Percentiles rank a stretch among this genome's conserved stretches.
These are phyloP conservation scores for Cyphomyrmex costatus DNA, from an alignment of 1,140 invertebrate genomes.

Conservation along the genomic window DNA sequence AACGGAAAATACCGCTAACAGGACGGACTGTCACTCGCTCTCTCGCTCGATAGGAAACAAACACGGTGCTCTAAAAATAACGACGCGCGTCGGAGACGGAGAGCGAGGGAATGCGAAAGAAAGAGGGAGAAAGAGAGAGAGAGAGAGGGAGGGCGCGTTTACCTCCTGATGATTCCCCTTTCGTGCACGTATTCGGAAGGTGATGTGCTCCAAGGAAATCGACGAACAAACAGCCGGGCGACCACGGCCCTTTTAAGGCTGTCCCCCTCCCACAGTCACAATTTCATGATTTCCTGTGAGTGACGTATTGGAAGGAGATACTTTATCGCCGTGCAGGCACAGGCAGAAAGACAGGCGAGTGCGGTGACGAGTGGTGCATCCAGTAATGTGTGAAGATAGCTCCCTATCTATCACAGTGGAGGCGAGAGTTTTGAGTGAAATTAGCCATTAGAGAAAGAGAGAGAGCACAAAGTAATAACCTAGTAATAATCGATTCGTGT, in stretches of 20 bases:
- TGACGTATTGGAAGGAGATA: not conserved
- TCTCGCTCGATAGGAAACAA: constrained; percentile 55
- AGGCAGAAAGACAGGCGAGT: not conserved
- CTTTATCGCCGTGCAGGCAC: not conserved
- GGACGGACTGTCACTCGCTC: constrained; percentile 30
- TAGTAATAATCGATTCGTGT: constrained; percentile 73
- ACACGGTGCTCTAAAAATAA: constrained; percentile 63
- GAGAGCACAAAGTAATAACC: constrained; percentile 33
- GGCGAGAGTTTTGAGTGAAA: constrained; percentile 72
- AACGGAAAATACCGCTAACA: constrained; percentile 42
- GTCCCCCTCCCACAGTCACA: not conserved
- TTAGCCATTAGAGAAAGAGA: constrained; percentile 64
- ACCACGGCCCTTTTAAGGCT: not conserved
- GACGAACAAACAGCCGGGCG: constrained; percentile 16
- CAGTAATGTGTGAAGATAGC: constrained; percentile 29
- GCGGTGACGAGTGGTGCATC: not conserved
- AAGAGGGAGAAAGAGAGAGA: constrained; percentile 8
- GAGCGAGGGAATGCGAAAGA: not conserved
- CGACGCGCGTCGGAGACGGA: not conserved
- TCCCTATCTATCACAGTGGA: constrained; percentile 48
- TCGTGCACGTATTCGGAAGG: constrained; percentile 9
- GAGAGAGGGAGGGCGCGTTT: constrained; percentile 38
- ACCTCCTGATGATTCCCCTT: constrained; percentile 63
- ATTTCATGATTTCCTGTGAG: constrained; percentile 40
- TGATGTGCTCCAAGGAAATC: constrained; percentile 42